Evolutionary conservation across 2,888 invertebrate genomes (phyloP).

Genomic region (Xanthorhoe designata): DNA sequence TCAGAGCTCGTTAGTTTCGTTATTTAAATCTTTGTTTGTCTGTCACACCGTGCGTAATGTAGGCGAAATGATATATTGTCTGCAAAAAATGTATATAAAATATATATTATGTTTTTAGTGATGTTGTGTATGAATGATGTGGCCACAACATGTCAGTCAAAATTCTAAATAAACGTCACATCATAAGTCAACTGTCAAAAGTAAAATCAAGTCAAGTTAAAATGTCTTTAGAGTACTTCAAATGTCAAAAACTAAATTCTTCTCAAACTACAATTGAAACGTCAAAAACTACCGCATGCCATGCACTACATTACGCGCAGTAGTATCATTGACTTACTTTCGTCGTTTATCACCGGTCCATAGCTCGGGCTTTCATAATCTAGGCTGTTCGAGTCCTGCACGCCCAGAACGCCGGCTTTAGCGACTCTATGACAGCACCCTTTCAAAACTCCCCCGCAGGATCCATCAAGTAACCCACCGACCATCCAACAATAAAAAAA

Average conservation of each 20-base stretch:
- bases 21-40: conserved; percentile 44
- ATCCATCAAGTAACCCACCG: conserved; percentile 93
- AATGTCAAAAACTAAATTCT: too few relatives aligned
- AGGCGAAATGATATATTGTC: conserved; percentile 15
- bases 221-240: not conserved
- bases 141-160: conserved; percentile 1
- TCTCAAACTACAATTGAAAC: not conserved
- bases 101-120: not conserved
- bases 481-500: conserved; percentile 97
- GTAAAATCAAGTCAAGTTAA: not conserved
- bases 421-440: conserved; percentile 94
- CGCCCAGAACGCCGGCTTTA: conserved; percentile 87
- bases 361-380: conserved; percentile 88
- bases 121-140: not conserved
- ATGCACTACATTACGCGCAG: conserved; percentile 54
- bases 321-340: conserved; percentile 87
- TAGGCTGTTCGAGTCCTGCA: conserved; percentile 87
- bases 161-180: not conserved
- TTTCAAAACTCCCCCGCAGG: conserved; percentile 92
- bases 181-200: not conserved
- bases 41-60: conserved; percentile 63
- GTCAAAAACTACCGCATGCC: conserved; percentile 18
- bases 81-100: conserved; percentile 17
- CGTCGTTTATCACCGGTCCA: conserved; percentile 91
- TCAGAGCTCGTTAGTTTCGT: conserved; percentile 79